Conservation (phyloP, 2,888 invertebrate genomes). For the Pogonocherus hispidulus region DNA sequence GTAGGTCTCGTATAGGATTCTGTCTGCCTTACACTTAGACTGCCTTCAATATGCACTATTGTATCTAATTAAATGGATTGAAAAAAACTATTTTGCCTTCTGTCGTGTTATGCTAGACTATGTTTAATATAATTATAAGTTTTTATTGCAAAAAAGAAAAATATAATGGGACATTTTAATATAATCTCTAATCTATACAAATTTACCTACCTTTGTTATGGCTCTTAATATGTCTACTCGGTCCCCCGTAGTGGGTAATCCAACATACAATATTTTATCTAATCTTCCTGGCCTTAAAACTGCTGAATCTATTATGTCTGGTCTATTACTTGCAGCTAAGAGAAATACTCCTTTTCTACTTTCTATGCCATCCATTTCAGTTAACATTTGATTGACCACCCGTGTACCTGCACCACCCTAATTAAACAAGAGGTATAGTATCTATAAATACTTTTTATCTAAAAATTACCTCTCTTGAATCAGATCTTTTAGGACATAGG, state of each 20-base stretch:
- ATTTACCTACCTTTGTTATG: slow-evolving; percentile 81
- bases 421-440: slow-evolving; percentile 27
- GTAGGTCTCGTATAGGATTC: too few relatives aligned
- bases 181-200: too few relatives aligned
- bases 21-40: too few relatives aligned
- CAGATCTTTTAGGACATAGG: slow-evolving; percentile 89
- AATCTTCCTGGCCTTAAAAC: slow-evolving; percentile 90
- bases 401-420: slow-evolving; percentile 82
- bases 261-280: slow-evolving; percentile 92
- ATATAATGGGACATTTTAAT: too few relatives aligned
- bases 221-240: slow-evolving; percentile 90
- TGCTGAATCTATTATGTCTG: slow-evolving; percentile 97
- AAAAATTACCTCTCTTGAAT: slow-evolving; percentile 75
- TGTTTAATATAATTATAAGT: too few relatives aligned
- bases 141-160: too few relatives aligned
- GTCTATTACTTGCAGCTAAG: slow-evolving; percentile 96
- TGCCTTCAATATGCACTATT: too few relatives aligned
- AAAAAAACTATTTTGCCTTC: too few relatives aligned
- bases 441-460: background rate
- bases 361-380: slow-evolving; percentile 99
- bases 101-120: too few relatives aligned
- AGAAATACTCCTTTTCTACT: slow-evolving; percentile 93
- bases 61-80: too few relatives aligned
- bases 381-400: slow-evolving; percentile 96
- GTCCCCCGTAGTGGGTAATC: slow-evolving; percentile 85